Conservation (phyloP, 2,797 vertebrate genomes). For the Kryptolebias ocellatus region DNA sequence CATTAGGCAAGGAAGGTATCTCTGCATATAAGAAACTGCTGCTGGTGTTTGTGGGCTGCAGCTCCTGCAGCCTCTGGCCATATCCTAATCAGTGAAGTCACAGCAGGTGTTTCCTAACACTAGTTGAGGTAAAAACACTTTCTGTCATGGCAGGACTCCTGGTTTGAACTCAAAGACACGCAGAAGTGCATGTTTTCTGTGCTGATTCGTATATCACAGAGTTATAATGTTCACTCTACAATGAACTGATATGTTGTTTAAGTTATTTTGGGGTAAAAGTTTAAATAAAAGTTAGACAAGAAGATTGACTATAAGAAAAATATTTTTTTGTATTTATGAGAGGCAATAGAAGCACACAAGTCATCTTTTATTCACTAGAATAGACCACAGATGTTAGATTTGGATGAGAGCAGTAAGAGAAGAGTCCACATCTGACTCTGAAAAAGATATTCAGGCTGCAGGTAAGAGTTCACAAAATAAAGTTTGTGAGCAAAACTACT, state of each 20-base stretch:
- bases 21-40: neutral
- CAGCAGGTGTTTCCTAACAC: conserved; percentile 26
- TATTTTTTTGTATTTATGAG: conserved; percentile 5
- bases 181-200: neutral
- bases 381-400: conserved; percentile 17
- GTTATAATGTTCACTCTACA: neutral
- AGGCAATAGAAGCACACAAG: conserved; percentile 8
- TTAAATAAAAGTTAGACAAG: neutral
- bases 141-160: neutral
- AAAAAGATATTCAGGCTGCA: conserved; percentile 15
- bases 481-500: neutral
- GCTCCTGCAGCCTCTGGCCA: conserved; percentile 7
- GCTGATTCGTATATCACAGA: neutral
- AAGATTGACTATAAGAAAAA: neutral
- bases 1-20: neutral
- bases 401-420: conserved; percentile 10
- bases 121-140: neutral
- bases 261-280: neutral
- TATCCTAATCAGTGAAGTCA: conserved; percentile 22
- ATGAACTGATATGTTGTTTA: neutral
- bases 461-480: conserved; percentile 12
- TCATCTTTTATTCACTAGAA: conserved; percentile 37
- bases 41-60: neutral
- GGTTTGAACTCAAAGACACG: neutral
- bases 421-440: neutral